phyloP scores from a whole-genome alignment of 2,797 vertebrate species.

The Halcyon chelicuti region DNA sequence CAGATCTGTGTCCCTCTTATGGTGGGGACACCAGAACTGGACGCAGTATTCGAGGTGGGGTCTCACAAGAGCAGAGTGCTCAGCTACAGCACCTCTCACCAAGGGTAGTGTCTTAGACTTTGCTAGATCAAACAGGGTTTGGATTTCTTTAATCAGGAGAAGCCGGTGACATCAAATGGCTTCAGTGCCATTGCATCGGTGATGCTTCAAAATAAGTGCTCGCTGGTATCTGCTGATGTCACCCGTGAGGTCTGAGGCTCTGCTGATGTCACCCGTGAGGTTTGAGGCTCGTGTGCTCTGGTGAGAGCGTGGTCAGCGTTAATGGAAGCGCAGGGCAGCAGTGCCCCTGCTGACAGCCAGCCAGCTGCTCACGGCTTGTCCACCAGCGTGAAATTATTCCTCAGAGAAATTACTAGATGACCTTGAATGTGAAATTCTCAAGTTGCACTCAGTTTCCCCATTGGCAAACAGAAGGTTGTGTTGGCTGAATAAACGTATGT shows the following conservation, averaged over 20 bases:
- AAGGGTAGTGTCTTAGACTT: not conserved
- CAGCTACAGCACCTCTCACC: rapidly evolving
- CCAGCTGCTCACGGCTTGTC: not conserved
- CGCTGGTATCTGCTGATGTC: not conserved
- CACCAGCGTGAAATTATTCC: not conserved
- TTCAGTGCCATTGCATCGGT: not conserved
- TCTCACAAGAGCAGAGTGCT: not conserved
- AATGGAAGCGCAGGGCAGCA: rapidly evolving
- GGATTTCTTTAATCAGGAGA: not conserved
- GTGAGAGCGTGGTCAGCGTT: rapidly evolving
- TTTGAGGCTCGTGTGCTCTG: not conserved
- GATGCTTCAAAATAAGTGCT: not conserved
- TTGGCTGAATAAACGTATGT: rapidly evolving
- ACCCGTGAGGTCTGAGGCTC: not conserved
- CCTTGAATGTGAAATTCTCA: not conserved
- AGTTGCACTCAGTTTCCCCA: rapidly evolving
- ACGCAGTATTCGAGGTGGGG: no score
- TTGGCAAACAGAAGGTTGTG: not conserved
- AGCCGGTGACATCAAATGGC: not conserved
- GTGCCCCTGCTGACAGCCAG: not conserved
- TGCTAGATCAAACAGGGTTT: not conserved
- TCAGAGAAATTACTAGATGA: not conserved
- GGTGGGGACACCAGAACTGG: no score
- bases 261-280: not conserved
- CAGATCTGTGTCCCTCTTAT: no score